Percentiles rank a stretch among this genome's conserved stretches.
These are phyloP conservation scores for Temnopleurus reevesii DNA, from an alignment of 53 echinoderm and acorn worm species.

Conservation along the genomic window DNA sequence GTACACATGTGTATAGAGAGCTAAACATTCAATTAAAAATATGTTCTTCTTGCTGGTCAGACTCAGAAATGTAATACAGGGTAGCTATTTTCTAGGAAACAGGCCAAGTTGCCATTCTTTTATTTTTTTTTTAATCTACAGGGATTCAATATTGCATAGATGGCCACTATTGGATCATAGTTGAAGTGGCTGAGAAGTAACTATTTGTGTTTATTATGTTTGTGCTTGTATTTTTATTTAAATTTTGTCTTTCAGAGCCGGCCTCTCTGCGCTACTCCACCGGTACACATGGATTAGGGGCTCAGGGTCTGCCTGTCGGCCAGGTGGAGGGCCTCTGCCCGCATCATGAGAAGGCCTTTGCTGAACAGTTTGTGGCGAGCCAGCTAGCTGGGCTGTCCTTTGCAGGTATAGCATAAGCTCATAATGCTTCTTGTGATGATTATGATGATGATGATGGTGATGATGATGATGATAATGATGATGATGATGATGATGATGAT, in stretches of 20 bases:
- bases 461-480: not conserved
- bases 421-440: not conserved
- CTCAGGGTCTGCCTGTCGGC: not conserved
- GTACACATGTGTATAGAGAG: too few species aligned
- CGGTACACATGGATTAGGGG: not conserved
- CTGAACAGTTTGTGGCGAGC: conserved; percentile 94
- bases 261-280: not conserved
- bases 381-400: conserved; percentile 90
- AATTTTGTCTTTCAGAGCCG: not conserved
- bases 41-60: too few species aligned
- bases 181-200: too few species aligned
- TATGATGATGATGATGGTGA: not conserved
- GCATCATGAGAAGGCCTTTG: conserved; percentile 74
- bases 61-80: too few species aligned
- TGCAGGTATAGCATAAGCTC: too few species aligned
- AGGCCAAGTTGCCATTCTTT: too few species aligned
- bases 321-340: conserved; percentile 82
- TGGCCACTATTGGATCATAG: too few species aligned
- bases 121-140: too few species aligned
- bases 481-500: conserved; percentile 5
- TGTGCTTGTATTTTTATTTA: not conserved
- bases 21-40: too few species aligned
- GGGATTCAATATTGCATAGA: too few species aligned
- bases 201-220: too few species aligned
- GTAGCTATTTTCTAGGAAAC: too few species aligned